Percentiles rank a stretch among this genome's conserved stretches.
Evolutionary conservation across 35 echinoderm and acorn worm species (phyloP).

Genomic region (Ptychodera flava): DNA sequence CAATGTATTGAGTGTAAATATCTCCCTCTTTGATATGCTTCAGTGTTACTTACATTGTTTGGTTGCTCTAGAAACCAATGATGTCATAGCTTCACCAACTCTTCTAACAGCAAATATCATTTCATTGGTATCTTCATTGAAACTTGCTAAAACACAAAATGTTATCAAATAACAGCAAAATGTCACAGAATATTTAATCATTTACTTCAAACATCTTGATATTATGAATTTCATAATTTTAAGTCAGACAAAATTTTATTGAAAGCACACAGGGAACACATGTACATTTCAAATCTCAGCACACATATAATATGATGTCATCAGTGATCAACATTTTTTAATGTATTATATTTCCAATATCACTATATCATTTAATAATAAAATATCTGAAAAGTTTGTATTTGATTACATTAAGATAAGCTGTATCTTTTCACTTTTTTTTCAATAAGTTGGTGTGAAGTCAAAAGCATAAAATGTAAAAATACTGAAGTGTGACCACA

Average conservation of each 20-base stretch:
- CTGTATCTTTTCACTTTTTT: no score
- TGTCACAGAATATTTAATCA: background rate
- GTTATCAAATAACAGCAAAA: background rate
- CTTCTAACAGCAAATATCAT: slow-evolving; percentile 43
- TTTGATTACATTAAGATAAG: no score
- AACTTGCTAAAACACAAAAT: background rate
- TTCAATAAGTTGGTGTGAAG: no score
- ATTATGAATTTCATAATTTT: background rate
- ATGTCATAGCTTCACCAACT: slow-evolving; percentile 54
- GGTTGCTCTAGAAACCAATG: slow-evolving; percentile 40
- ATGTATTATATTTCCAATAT: no score
- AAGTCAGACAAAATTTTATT: background rate
- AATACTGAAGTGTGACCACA: no score
- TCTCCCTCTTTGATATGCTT: background rate
- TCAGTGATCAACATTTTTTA: no score
- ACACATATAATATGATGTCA: no score
- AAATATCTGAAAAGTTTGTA: no score
- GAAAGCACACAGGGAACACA: background rate
- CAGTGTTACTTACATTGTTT: background rate
- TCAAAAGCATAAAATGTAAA: no score
- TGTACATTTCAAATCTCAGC: background rate
- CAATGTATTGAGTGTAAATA: no score
- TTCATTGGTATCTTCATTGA: slow-evolving; percentile 15
- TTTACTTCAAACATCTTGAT: background rate
- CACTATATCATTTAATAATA: no score